Evolutionary conservation across 2,797 vertebrate species (phyloP).

Genomic region (Rhincodon typus): DNA sequence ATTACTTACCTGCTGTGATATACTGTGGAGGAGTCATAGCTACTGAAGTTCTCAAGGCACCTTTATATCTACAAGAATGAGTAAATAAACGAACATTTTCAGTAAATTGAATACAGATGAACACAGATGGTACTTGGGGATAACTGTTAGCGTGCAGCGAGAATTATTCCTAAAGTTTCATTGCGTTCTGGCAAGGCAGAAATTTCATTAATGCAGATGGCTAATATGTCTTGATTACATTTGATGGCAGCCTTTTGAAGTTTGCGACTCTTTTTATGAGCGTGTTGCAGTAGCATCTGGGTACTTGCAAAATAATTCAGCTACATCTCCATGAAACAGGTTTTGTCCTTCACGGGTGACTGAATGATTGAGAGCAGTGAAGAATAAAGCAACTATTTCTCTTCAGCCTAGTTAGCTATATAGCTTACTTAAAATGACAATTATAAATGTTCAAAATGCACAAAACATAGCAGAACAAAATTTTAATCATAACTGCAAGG

Average conservation of each 20-base stretch:
- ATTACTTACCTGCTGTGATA: conserved; percentile 88
- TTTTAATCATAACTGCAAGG: neutral
- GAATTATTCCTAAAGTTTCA: neutral
- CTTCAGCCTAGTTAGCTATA: neutral
- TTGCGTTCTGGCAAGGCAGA: neutral
- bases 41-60: conserved; percentile 89
- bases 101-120: neutral
- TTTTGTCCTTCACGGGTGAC: neutral
- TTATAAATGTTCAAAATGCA: neutral
- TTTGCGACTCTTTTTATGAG: neutral
- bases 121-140: no score
- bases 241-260: neutral
- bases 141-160: neutral
- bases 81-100: neutral
- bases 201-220: neutral
- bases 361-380: neutral
- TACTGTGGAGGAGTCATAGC: conserved; percentile 92
- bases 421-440: neutral
- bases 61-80: conserved; percentile 71
- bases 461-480: neutral
- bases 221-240: neutral
- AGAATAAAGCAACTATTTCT: neutral
- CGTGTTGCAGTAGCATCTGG: neutral
- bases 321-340: neutral
- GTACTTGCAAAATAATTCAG: neutral